These are phyloP conservation scores for Oxyura jamaicensis DNA, from an alignment of 2,113 vertebrate genomes.

Conservation along the genomic window DNA sequence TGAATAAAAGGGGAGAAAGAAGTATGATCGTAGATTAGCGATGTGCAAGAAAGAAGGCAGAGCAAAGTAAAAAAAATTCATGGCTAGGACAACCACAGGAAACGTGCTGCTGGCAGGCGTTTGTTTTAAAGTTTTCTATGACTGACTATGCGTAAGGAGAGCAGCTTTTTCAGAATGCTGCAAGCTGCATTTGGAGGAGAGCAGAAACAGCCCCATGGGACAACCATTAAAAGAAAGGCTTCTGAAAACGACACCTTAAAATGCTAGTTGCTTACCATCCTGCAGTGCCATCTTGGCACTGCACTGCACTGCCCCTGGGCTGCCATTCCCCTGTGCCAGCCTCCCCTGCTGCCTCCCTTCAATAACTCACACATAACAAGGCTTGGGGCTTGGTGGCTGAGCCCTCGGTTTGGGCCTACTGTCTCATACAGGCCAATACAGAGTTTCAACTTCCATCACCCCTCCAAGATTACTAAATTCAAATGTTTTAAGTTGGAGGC, in stretches of 20 bases:
- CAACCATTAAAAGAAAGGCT: not conserved
- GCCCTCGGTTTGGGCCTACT: not conserved
- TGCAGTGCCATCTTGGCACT: not conserved
- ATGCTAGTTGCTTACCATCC: not conserved
- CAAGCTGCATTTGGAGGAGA: not conserved
- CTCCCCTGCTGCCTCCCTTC: not conserved
- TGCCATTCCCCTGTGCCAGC: not conserved
- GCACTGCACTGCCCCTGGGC: no score
- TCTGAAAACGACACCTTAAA: not conserved
- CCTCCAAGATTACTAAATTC: not conserved
- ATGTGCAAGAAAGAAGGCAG: not conserved
- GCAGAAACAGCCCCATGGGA: not conserved
- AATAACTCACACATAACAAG: not conserved
- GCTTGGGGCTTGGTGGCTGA: not conserved
- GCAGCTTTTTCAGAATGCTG: not conserved
- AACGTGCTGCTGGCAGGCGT: slow-evolving; percentile 13
- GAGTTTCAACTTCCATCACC: not conserved
- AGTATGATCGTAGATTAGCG: not conserved
- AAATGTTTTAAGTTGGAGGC: not conserved
- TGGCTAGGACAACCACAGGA: slow-evolving; percentile 5
- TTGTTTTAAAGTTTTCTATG: not conserved
- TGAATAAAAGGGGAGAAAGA: not conserved
- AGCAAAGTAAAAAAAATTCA: slow-evolving; percentile 13
- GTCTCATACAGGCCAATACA: not conserved
- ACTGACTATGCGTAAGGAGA: not conserved